These are phyloP conservation scores for Phragmatobia fuliginosa DNA, from an alignment of 2,888 invertebrate species.

Conservation along the genomic window DNA sequence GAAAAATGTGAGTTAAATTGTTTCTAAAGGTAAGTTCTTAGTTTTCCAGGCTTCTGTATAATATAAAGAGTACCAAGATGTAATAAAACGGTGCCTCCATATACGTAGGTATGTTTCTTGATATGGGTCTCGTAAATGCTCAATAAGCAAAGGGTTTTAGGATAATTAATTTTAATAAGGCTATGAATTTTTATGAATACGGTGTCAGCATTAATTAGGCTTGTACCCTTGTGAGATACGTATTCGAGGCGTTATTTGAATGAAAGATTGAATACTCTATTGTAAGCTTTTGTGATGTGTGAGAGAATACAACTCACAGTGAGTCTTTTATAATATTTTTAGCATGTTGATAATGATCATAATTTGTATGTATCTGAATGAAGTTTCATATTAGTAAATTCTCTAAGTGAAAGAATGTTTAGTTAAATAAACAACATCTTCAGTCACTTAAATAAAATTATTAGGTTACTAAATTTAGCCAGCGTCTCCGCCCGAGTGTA, in stretches of 20 bases:
- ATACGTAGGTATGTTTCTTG: background rate
- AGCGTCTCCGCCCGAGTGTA: too few species aligned
- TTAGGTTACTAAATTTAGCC: background rate
- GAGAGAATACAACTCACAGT: background rate
- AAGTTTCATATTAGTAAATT: background rate
- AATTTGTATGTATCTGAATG: background rate
- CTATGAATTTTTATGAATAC: slow-evolving; percentile 19
- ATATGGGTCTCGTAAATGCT: slow-evolving; percentile 3
- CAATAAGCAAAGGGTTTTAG: slow-evolving; percentile 13
- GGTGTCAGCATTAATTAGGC: slow-evolving; percentile 15
- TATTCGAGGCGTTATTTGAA: background rate
- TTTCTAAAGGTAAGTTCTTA: slow-evolving; percentile 37
- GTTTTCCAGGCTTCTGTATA: background rate
- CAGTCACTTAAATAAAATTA: background rate
- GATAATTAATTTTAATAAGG: slow-evolving; percentile 20
- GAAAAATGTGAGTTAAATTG: slow-evolving; percentile 34
- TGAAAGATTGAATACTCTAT: background rate
- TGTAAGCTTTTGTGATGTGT: background rate
- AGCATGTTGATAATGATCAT: too few species aligned
- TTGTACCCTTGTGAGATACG: slow-evolving; percentile 10
- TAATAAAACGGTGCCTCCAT: background rate
- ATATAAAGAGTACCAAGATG: background rate
- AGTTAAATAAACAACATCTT: background rate
- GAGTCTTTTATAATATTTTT: background rate
- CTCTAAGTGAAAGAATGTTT: too few species aligned